These are phyloP conservation scores for Brenthis daphne DNA, from an alignment of 2,888 invertebrate species.

Conservation along the genomic window DNA sequence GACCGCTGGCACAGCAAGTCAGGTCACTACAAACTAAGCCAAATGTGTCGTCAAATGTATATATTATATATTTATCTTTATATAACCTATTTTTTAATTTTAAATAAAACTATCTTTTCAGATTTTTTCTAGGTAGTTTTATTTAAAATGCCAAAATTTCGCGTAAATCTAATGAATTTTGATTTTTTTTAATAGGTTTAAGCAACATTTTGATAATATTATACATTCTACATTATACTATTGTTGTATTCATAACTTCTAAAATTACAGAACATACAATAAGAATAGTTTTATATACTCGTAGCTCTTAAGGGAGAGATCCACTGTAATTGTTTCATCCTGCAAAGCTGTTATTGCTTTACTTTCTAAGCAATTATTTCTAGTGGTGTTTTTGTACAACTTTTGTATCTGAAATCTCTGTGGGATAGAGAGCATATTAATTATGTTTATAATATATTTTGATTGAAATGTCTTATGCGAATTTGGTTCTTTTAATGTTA, in stretches of 20 bases:
- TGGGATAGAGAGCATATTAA: neutral
- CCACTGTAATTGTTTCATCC: conserved; percentile 37
- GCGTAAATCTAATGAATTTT: too few relatives aligned
- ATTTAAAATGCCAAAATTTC: too few relatives aligned
- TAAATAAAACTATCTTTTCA: too few relatives aligned
- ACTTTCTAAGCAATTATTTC: conserved; percentile 31
- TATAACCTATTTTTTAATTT: too few relatives aligned
- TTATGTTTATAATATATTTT: neutral
- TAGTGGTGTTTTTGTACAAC: conserved; percentile 10
- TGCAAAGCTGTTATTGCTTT: conserved; percentile 27
- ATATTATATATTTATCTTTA: too few relatives aligned
- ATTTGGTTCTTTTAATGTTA: too few relatives aligned
- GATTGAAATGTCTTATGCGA: too few relatives aligned
- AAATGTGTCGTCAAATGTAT: too few relatives aligned
- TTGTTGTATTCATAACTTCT: conserved; percentile 6
- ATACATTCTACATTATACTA: neutral
- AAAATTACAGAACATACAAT: conserved; percentile 14
- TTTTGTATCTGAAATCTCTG: conserved; percentile 1
- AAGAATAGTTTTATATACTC: conserved; percentile 9
- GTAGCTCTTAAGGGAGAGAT: conserved; percentile 16
- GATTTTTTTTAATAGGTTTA: too few relatives aligned
- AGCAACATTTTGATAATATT: neutral
- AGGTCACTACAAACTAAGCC: too few relatives aligned
- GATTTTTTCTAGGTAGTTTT: too few relatives aligned
- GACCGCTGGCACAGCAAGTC: too few relatives aligned